Evolutionary conservation across 2,888 invertebrate species (phyloP).

Genomic region (Phragmatobia fuliginosa): DNA sequence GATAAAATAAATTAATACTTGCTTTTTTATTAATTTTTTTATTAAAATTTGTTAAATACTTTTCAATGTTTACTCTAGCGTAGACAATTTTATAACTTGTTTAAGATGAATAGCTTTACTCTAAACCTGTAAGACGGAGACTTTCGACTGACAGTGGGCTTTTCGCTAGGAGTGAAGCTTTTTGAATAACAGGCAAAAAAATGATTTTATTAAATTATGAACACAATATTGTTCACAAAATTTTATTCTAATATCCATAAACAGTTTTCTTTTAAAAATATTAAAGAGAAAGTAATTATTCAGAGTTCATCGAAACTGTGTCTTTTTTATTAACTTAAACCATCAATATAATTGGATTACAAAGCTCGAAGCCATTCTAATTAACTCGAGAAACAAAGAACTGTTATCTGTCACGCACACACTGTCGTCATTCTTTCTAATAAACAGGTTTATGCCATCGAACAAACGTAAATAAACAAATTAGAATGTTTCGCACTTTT

Average conservation of each 20-base stretch:
- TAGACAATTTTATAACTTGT: too few relatives aligned
- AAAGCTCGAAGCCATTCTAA: slow-evolving; percentile 21
- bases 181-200: not conserved
- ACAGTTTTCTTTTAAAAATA: not conserved
- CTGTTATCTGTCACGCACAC: slow-evolving; percentile 62
- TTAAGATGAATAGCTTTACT: not conserved
- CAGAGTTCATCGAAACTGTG: not conserved
- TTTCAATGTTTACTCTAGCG: not conserved
- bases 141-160: too few relatives aligned
- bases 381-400: slow-evolving; percentile 49
- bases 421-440: slow-evolving; percentile 44
- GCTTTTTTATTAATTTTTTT: too few relatives aligned
- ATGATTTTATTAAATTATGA: not conserved
- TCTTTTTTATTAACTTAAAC: not conserved
- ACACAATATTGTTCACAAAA: not conserved
- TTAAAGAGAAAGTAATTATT: not conserved
- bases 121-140: not conserved
- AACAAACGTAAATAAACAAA: slow-evolving; percentile 38
- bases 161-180: not conserved
- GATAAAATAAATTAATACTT: too few relatives aligned
- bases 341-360: slow-evolving; percentile 1
- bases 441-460: slow-evolving; percentile 55
- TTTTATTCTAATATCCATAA: not conserved
- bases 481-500: slow-evolving; percentile 23
- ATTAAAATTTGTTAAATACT: not conserved